Conservation (phyloP, 2,113 vertebrate genomes). For the Sinocyclocheilus grahami region DNA sequence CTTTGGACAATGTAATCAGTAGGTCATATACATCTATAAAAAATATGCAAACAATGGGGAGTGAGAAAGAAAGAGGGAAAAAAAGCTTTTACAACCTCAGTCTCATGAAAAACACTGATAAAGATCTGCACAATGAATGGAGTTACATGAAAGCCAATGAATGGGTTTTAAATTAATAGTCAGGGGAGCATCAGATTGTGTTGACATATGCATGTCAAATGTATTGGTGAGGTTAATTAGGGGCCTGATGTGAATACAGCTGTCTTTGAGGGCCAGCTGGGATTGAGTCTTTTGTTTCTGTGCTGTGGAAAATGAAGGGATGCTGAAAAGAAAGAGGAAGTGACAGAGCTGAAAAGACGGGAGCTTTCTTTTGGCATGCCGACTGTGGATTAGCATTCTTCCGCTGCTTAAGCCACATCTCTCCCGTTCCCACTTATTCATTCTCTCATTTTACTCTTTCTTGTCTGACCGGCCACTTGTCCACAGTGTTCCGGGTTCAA, state of each 20-base stretch:
- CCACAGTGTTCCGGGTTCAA: neutral
- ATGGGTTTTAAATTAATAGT: neutral
- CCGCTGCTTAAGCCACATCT: conserved; percentile 17
- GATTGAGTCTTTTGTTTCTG: conserved; percentile 47
- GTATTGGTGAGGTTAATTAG: conserved; percentile 29
- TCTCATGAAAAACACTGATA: neutral
- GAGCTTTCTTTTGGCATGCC: conserved; percentile 44
- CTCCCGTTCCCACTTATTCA: conserved; percentile 14
- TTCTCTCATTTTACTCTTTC: conserved; percentile 18
- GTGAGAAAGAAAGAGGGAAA: neutral
- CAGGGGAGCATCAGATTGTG: conserved; percentile 25
- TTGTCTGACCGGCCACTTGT: neutral
- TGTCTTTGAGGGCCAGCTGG: conserved; percentile 44
- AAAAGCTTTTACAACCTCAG: neutral
- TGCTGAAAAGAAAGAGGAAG: conserved; percentile 41
- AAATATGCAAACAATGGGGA: neutral
- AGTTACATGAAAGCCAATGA: conserved; percentile 12
- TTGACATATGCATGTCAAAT: conserved; percentile 30
- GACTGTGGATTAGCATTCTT: conserved; percentile 49
- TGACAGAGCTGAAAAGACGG: conserved; percentile 43
- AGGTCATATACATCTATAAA: neutral
- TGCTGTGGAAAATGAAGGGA: conserved; percentile 35
- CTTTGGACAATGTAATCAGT: neutral
- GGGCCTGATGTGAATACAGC: conserved; percentile 47
- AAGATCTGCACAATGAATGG: conserved; percentile 16